These are phyloP conservation scores for Sorex fumeus DNA, from an alignment of 2,113 vertebrate genomes.

Conservation along the genomic window DNA sequence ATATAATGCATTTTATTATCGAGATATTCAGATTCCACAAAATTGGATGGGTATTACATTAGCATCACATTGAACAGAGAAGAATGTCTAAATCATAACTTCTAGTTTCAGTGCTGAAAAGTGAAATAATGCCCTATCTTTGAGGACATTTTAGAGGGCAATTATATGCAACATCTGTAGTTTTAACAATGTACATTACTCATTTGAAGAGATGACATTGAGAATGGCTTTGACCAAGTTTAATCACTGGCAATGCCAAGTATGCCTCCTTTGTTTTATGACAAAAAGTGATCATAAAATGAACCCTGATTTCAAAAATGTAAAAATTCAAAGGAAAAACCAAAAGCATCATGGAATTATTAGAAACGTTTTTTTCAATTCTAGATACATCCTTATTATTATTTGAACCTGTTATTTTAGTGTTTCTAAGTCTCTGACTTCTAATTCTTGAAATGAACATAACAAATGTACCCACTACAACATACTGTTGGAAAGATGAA, in stretches of 20 bases:
- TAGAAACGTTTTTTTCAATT: neutral
- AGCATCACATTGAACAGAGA: neutral
- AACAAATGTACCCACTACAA: neutral
- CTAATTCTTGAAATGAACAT: neutral
- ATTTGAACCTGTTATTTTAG: neutral
- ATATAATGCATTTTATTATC: slow-evolving; percentile 14
- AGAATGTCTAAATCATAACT: neutral
- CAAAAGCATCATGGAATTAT: neutral
- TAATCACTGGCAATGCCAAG: slow-evolving; percentile 35
- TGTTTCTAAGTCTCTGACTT: neutral
- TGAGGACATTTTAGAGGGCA: slow-evolving; percentile 56
- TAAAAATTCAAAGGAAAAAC: neutral
- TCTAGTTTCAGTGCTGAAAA: neutral
- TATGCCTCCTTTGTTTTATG: neutral
- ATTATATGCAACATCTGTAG: slow-evolving; percentile 52
- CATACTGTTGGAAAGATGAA: neutral
- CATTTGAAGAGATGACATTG: slow-evolving; percentile 23
- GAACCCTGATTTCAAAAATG: neutral
- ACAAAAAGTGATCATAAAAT: neutral
- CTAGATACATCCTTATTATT: neutral
- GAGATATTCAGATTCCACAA: too few species aligned
- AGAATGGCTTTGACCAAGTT: neutral
- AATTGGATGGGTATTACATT: too few species aligned
- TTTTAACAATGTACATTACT: slow-evolving; percentile 65
- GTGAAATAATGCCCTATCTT: neutral